Evolutionary conservation across 2,797 vertebrate genomes (phyloP), one percentile per base, ranked within the genome.

Genomic region (Phrynocephalus vlangalii): DNA sequence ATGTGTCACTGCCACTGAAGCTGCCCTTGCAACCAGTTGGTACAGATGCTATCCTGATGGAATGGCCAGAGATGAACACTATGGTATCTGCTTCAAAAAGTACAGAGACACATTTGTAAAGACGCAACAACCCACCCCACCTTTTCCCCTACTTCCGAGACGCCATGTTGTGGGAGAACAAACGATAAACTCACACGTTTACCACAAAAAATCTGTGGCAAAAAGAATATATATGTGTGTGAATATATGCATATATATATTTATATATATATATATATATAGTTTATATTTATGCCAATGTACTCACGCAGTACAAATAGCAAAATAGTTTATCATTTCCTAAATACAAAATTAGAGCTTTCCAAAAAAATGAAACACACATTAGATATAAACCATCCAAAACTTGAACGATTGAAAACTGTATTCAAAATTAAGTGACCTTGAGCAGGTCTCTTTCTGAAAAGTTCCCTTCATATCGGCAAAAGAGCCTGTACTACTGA

Each of bases 351-450:
- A 97, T 97, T 44, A 97, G 96, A 97, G 96, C 96, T 97, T 97
- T 97, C 96, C 96, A 97, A 97, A 97, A 97, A 97, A 97, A 97
- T 97, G 96, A 97, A 97, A 97, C 96, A 97, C 96, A 96, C 96
- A 94, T 97, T 97, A 97, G 97, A 97, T 97, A 97, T 97, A 97
- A 97, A 97, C 96, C 97, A 97, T 97, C 96, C 96, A 97, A 97
- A 97, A 97, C 96, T 93, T 97, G 96, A 97, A 97, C 96, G 96
- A 97, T 96, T 97, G 96, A 97, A 97, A 97, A 97, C 96, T 96
- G 96, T 97, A 97, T 97, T 97, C 96, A 97, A 97, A 97, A 97
- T 97, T 96, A 97, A 97, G 97, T 96, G 96, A 97, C 96, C 96
- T 92, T 94, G 95, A 97, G 96, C 94, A 96, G 97, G 96, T 97